Evolutionary conservation across 1,140 invertebrate species (phyloP).

Genomic region (Drosophila simulans): DNA sequence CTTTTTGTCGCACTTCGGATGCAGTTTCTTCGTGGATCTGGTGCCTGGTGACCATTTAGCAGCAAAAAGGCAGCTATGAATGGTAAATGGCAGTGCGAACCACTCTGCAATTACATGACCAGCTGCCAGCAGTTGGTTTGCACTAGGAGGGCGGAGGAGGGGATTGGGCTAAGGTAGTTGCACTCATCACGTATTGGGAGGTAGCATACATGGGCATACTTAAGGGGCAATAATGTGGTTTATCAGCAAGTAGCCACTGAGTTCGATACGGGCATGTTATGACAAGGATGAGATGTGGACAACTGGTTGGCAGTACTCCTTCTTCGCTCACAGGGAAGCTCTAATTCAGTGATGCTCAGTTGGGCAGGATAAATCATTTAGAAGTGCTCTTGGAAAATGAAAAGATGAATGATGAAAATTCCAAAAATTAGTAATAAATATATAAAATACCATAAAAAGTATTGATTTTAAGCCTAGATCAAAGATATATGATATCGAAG

Average conservation of each 20-base stretch:
- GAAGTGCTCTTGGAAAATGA: neutral
- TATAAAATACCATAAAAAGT: neutral
- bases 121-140: conserved; percentile 42
- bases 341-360: conserved; percentile 23
- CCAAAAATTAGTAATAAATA: too few relatives aligned
- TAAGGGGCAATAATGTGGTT: conserved; percentile 79
- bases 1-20: conserved; percentile 56
- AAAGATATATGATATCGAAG: neutral
- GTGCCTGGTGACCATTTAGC: conserved; percentile 55
- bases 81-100: conserved; percentile 66
- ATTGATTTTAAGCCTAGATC: neutral
- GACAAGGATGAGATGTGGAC: conserved; percentile 59
- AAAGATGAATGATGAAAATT: too few relatives aligned
- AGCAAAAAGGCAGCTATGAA: conserved; percentile 67
- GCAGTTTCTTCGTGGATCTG: conserved; percentile 18
- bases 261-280: conserved; percentile 61
- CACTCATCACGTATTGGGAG: conserved; percentile 71
- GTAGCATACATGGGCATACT: conserved; percentile 76
- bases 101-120: conserved; percentile 63
- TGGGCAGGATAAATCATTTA: neutral
- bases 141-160: conserved; percentile 1
- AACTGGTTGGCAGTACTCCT: conserved; percentile 24
- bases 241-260: conserved; percentile 55
- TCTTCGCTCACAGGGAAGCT: neutral
- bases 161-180: conserved; percentile 6